Evolutionary conservation across 2,888 invertebrate species (phyloP).

Genomic region (Myopa testacea): DNA sequence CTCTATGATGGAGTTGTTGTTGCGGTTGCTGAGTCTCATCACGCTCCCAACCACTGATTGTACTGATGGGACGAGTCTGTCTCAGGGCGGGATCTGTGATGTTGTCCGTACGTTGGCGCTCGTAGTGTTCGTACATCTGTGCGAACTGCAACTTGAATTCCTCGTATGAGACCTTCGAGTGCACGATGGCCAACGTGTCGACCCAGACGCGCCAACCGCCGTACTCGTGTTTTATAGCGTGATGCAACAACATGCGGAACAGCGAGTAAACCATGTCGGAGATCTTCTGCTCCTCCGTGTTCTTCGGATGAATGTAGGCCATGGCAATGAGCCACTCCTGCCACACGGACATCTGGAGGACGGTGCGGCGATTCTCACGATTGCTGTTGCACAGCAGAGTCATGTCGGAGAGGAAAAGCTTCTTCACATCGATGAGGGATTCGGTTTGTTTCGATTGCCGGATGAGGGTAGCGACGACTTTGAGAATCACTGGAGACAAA

Average conservation of each 20-base stretch:
- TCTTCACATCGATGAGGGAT: slow-evolving; percentile 91
- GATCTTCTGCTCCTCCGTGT: slow-evolving; percentile 93
- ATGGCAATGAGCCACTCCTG: slow-evolving; percentile 99
- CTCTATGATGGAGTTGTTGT: slow-evolving; percentile 32
- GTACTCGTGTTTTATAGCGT: slow-evolving; percentile 98
- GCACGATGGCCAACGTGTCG: slow-evolving; percentile 98
- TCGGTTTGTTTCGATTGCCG: slow-evolving; percentile 96
- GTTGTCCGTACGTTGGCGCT: slow-evolving; percentile 92
- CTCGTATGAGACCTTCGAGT: slow-evolving; percentile 99
- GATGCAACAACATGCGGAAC: slow-evolving; percentile 97
- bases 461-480: slow-evolving; percentile 97
- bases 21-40: slow-evolving; percentile 67
- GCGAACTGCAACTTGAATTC: slow-evolving; percentile 98
- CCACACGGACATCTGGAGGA: slow-evolving; percentile 99
- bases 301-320: slow-evolving; percentile 97
- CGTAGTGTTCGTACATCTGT: slow-evolving; percentile 97
- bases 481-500: slow-evolving; percentile 88
- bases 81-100: slow-evolving; percentile 94
- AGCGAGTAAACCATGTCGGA: slow-evolving; percentile 98
- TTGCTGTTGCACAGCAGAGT: slow-evolving; percentile 97
- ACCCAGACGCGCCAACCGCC: slow-evolving; percentile 99
- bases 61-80: slow-evolving; percentile 93
- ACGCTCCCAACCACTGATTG: slow-evolving; percentile 94
- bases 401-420: slow-evolving; percentile 97
- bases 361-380: slow-evolving; percentile 95